phyloP scores from a whole-genome alignment of 1,140 invertebrate genomes.

The Musca domestica region DNA sequence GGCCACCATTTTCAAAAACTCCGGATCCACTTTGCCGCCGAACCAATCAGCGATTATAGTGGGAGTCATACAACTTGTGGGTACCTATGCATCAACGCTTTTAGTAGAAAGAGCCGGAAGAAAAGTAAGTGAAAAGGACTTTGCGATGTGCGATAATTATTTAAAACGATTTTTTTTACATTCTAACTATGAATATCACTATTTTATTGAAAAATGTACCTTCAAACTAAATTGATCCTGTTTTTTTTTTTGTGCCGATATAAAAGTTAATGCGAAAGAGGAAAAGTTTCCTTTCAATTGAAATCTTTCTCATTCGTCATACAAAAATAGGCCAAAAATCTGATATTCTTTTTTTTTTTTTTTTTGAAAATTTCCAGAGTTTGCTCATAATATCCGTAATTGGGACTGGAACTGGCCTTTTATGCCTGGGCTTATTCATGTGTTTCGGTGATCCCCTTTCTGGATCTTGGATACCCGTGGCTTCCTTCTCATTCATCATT shows the following conservation, averaged over 20 bases:
- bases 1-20: conserved; percentile 64
- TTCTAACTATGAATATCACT: too few relatives aligned
- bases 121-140: conserved; percentile 20
- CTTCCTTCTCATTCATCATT: conserved; percentile 44
- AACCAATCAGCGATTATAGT: conserved; percentile 74
- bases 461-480: conserved; percentile 43
- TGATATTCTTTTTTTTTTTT: not conserved
- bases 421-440: conserved; percentile 36
- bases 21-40: conserved; percentile 61
- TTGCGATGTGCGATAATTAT: not conserved
- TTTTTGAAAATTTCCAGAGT: conserved; percentile 36
- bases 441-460: conserved; percentile 33
- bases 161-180: too few relatives aligned
- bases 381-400: conserved; percentile 40
- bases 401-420: conserved; percentile 38
- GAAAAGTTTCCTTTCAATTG: too few relatives aligned
- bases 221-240: too few relatives aligned
- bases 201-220: too few relatives aligned
- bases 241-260: too few relatives aligned
- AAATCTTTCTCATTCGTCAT: too few relatives aligned
- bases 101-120: conserved; percentile 58
- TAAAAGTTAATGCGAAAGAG: too few relatives aligned
- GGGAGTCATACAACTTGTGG: conserved; percentile 59
- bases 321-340: too few relatives aligned
- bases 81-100: conserved; percentile 56